Evolutionary conservation across 1,140 invertebrate species (phyloP), one percentile per base, ranked within the genome.

Genomic region (Trachymyrmex cornetzi): DNA sequence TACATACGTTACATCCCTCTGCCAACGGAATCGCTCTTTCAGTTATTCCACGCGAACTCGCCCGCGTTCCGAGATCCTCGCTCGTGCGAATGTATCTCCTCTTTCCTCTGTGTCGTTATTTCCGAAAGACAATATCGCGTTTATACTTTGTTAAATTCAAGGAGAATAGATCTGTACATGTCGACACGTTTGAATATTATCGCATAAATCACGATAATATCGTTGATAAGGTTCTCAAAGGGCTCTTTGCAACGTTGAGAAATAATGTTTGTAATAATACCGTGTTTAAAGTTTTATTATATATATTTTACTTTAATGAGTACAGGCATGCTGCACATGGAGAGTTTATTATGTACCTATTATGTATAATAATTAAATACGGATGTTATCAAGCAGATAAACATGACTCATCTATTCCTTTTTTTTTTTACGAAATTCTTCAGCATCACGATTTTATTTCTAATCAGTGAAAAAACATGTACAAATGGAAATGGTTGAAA

Each of bases 1-100:
- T 89, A 93, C 80, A 84, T 84, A 75, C 88, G 91, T 93, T 91
- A 90, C 90, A 80, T 57, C 86, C 82, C 87, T 66, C 57, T 57
- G 59, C 34, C 88, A 44, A 27, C 44, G 72, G 77, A 87, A 87
- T 85, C 87, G 77, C 64, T 69, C 85, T 86, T 85, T 81, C 30
- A 77, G 85, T 91, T 88, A 85, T 89, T 86, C 74, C 87, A 86
- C 67, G 22, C 53, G 82, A 61, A 82, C 79, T 81, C 69, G 87
- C 75, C 75, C 77, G 79, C 38, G 79, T 44, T 27, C 44, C 50
- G 53, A 61, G 67, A 48, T 5, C 63, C 44, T 82, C 34, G 64
- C 12, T 57, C 64, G 27, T 27, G 48, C 27, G 16, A 12, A 14
- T 24, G n/a, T n/a, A 14, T 55, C 5, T 53, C 53, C 55, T 11